Conservation (phyloP, 2,888 invertebrate species). For the Pegoplata infirma region DNA sequence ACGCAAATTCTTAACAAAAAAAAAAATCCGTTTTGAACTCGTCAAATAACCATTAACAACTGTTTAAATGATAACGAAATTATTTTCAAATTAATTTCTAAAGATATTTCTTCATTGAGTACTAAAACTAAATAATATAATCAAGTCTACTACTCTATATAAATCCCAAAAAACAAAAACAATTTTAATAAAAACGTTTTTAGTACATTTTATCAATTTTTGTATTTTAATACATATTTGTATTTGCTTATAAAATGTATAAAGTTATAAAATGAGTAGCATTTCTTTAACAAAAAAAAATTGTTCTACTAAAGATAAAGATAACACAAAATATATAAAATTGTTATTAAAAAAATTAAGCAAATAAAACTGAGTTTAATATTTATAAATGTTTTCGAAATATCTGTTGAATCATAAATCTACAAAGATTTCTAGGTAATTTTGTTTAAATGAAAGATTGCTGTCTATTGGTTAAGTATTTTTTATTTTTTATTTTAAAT, state of each 20-base stretch:
- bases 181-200: constrained; percentile 58
- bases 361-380: constrained; percentile 27
- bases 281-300: constrained; percentile 35
- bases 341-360: constrained; percentile 47
- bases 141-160: no score
- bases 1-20: background rate
- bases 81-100: constrained; percentile 45
- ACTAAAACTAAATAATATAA: constrained; percentile 57
- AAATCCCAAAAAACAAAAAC: constrained; percentile 62
- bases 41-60: constrained; percentile 78
- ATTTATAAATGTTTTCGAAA: constrained; percentile 47
- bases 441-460: constrained; percentile 36
- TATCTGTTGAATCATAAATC: constrained; percentile 59
- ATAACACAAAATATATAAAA: constrained; percentile 27
- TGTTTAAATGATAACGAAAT: constrained; percentile 66
- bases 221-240: constrained; percentile 36
- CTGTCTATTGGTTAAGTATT: constrained; percentile 51
- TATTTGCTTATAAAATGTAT: constrained; percentile 26
- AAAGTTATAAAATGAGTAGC: constrained; percentile 57
- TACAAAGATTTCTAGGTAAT: constrained; percentile 58
- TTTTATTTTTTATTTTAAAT: constrained; percentile 28
- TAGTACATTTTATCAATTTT: constrained; percentile 64
- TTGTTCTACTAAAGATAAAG: constrained; percentile 39
- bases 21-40: constrained; percentile 70
- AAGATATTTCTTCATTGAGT: constrained; percentile 63